phyloP scores from a whole-genome alignment of 2,888 invertebrate genomes.

The Lymantria monacha region DNA sequence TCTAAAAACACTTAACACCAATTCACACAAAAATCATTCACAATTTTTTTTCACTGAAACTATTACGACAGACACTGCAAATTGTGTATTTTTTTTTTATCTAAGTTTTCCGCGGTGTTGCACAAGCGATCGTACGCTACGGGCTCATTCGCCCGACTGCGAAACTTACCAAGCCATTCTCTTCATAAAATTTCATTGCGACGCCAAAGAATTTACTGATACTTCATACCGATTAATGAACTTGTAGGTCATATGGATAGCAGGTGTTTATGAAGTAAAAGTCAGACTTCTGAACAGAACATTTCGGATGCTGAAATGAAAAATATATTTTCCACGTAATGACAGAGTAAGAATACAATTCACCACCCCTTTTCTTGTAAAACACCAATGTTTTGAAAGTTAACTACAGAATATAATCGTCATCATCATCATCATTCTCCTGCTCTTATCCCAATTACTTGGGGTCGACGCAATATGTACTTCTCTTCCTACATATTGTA shows the following conservation, averaged over 20 bases:
- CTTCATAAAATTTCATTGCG: not conserved
- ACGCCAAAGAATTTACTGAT: constrained; percentile 1
- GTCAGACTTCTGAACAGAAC: no score
- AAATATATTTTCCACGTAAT: no score
- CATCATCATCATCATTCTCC: no score
- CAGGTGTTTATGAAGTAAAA: not conserved
- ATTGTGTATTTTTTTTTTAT: not conserved
- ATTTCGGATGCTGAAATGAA: no score
- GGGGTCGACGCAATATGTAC: no score
- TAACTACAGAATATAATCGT: no score
- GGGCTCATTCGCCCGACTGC: constrained; percentile 9
- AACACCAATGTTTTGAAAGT: no score
- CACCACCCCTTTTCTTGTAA: no score
- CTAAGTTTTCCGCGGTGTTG: not conserved
- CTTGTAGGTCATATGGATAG: constrained; percentile 1
- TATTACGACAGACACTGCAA: not conserved
- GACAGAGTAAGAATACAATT: no score
- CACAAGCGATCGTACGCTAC: not conserved
- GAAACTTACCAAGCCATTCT: constrained; percentile 2
- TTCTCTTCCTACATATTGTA: no score
- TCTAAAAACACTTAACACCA: not conserved
- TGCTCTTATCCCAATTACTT: no score
- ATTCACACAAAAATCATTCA: not conserved
- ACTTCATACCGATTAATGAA: constrained; percentile 3
- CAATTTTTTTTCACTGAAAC: not conserved